A percentile compares a stretch with the other conserved stretches of the same genome.
phyloP scores from a whole-genome alignment of 35 echinoderm and acorn worm species.

The Anneissia japonica region DNA sequence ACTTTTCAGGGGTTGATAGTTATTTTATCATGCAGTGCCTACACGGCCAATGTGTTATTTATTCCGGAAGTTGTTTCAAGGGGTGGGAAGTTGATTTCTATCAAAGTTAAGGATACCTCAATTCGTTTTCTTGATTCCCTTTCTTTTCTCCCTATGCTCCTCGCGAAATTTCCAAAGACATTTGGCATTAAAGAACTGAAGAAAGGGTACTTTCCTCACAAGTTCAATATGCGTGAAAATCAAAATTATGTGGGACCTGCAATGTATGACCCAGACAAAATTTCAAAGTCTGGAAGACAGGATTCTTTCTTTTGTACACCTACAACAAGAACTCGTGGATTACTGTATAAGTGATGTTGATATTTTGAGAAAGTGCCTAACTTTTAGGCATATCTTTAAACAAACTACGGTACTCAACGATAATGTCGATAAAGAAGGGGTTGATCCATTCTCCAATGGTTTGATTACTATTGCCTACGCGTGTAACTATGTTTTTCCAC shows the following conservation, averaged over 20 bases:
- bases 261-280: conserved; percentile 1
- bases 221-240: conserved; percentile 37
- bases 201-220: conserved; percentile 53
- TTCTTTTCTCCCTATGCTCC: conserved; percentile 9
- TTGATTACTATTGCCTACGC: neutral
- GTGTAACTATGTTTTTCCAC: conserved; percentile 7
- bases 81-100: conserved; percentile 21
- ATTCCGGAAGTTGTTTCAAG: conserved; percentile 30
- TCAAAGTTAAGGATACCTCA: neutral
- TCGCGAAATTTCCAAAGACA: conserved; percentile 43
- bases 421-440: neutral
- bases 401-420: neutral
- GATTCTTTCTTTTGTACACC: conserved; percentile 18
- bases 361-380: conserved; percentile 25
- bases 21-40: conserved; percentile 47
- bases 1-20: neutral
- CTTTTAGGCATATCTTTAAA: conserved; percentile 21
- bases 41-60: neutral
- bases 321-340: conserved; percentile 7
- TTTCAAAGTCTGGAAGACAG: neutral
- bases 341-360: conserved; percentile 35
- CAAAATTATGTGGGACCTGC: conserved; percentile 50
- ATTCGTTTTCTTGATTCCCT: conserved; percentile 21
- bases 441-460: neutral
- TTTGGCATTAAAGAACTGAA: conserved; percentile 42